A percentile compares a stretch with the other conserved stretches of the same genome.
These are phyloP conservation scores for Endomychus coccineus DNA, from an alignment of 2,888 invertebrate genomes.

Conservation along the genomic window DNA sequence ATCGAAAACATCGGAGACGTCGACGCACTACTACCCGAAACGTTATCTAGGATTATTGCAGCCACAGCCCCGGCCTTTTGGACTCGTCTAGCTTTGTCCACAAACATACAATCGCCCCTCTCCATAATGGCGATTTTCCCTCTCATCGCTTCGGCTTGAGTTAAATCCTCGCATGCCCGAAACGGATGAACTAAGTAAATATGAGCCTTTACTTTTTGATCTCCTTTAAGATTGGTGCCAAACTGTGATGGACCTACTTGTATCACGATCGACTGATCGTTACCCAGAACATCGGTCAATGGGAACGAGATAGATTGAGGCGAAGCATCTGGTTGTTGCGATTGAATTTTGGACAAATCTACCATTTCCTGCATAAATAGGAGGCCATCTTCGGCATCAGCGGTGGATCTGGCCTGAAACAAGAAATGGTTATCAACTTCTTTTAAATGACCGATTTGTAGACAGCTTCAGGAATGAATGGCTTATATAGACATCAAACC, in stretches of 20 bases:
- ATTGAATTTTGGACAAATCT: slow-evolving; percentile 71
- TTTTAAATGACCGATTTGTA: too few relatives aligned
- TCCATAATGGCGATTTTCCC: slow-evolving; percentile 80
- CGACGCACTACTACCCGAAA: slow-evolving; percentile 64
- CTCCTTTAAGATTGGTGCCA: slow-evolving; percentile 64
- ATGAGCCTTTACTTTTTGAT: slow-evolving; percentile 57
- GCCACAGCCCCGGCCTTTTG: slow-evolving; percentile 77
- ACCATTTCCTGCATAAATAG: slow-evolving; percentile 97
- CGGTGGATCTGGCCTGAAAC: slow-evolving; percentile 71
- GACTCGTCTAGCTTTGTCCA: slow-evolving; percentile 82
- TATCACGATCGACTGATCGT: slow-evolving; percentile 35
- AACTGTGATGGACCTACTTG: slow-evolving; percentile 89
- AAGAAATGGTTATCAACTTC: too few relatives aligned
- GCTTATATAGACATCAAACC: too few relatives aligned
- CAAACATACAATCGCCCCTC: slow-evolving; percentile 91
- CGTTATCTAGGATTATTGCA: slow-evolving; percentile 81
- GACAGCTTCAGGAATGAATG: too few relatives aligned
- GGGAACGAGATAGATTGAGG: slow-evolving; percentile 48
- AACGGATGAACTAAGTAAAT: slow-evolving; percentile 62
- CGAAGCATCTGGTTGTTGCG: slow-evolving; percentile 50
- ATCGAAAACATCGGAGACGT: slow-evolving; percentile 87
- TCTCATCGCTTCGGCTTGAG: background rate
- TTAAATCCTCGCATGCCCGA: slow-evolving; percentile 56
- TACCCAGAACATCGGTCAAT: slow-evolving; percentile 36
- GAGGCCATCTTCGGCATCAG: slow-evolving; percentile 86